These are phyloP conservation scores for Trachemys scripta DNA, from an alignment of 2,113 vertebrate species.

Conservation along the genomic window DNA sequence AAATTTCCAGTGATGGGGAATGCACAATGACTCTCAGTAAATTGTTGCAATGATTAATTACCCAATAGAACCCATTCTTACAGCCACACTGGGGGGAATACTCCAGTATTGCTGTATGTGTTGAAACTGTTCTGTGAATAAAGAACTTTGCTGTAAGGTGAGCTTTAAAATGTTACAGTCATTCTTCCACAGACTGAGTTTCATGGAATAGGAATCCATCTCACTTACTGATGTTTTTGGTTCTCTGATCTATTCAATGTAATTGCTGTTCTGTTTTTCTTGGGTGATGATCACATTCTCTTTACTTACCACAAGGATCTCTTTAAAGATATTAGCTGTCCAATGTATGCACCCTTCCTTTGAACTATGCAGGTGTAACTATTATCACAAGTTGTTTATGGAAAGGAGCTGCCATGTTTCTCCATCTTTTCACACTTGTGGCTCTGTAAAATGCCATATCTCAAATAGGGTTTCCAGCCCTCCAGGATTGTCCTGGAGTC, in stretches of 20 bases:
- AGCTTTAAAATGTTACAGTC: neutral
- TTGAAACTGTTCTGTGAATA: too few species aligned
- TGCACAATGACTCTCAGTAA: too few species aligned
- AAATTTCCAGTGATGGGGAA: too few species aligned
- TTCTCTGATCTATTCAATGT: neutral
- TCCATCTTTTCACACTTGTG: neutral
- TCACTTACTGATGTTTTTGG: neutral
- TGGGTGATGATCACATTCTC: neutral
- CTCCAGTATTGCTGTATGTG: too few species aligned
- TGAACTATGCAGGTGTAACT: neutral
- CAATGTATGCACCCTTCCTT: neutral
- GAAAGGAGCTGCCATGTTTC: neutral
- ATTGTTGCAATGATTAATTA: too few species aligned
- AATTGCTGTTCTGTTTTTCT: neutral
- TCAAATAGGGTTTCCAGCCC: neutral
- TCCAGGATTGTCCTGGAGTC: too few species aligned
- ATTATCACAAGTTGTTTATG: neutral
- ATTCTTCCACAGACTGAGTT: neutral
- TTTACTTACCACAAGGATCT: neutral
- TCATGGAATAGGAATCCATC: neutral
- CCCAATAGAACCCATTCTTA: neutral
- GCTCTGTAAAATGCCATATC: neutral
- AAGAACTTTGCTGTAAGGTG: too few species aligned
- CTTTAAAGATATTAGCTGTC: neutral
- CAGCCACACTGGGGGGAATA: neutral